phyloP scores from a whole-genome alignment of 1,140 invertebrate genomes.

The Caenorhabditis elegans region WBcel235 BX284603.4:10951001-10951500 shows the following conservation, averaged over 20 bases:
- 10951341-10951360: constrained; percentile 23
- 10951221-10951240: background rate
- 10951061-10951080: no score
- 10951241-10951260: background rate
- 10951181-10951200: background rate
- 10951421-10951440: constrained; percentile 19
- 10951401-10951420: constrained; percentile 30
- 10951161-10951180: constrained; percentile 17
- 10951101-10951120: no score
- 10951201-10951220: background rate
- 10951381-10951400: constrained; percentile 37
- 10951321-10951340: constrained; percentile 22
- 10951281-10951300: background rate
- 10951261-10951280: background rate
- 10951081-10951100: no score
- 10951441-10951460: constrained; percentile 34
- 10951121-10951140: no score
- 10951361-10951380: background rate
- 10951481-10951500: no score
- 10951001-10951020: background rate
- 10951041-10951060: constrained; percentile 23
- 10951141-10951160: constrained; percentile 8
- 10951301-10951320: background rate
- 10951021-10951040: background rate
- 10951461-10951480: no score